These are phyloP conservation scores for Zeugodacus cucurbitae DNA, from an alignment of 1,140 invertebrate species.

Conservation along the genomic window DNA sequence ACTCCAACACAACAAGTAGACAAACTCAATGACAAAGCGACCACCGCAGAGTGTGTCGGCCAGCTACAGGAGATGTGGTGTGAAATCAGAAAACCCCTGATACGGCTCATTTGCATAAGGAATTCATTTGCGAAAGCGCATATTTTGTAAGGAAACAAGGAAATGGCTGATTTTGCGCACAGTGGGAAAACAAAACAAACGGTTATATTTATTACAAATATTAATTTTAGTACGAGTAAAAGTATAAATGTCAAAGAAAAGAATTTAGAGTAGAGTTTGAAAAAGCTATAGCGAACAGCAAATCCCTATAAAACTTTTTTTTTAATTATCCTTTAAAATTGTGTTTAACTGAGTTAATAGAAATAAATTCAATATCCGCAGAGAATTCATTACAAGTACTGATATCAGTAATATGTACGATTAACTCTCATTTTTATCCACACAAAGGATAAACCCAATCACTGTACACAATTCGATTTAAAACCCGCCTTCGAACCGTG, in stretches of 20 bases:
- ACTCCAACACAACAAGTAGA: background rate
- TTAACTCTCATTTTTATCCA: no score
- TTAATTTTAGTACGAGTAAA: no score
- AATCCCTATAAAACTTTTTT: no score
- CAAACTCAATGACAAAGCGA: background rate
- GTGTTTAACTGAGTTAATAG: no score
- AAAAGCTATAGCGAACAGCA: no score
- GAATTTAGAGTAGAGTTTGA: no score
- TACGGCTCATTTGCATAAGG: background rate
- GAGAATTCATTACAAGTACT: no score
- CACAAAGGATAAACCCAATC: background rate
- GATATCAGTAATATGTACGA: no score
- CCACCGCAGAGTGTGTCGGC: background rate
- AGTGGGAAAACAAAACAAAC: background rate
- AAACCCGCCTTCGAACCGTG: background rate
- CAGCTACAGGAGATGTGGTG: background rate
- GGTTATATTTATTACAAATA: no score
- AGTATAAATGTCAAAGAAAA: no score
- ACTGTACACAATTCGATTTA: background rate
- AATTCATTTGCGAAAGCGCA: slow-evolving; percentile 4
- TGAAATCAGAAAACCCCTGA: background rate
- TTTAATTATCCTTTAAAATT: no score
- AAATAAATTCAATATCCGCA: no score
- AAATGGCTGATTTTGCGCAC: background rate
- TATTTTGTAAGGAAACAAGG: background rate